Evolutionary conservation across 1,140 invertebrate species (phyloP).

Genomic region (Drosophila micromelanica): DNA sequence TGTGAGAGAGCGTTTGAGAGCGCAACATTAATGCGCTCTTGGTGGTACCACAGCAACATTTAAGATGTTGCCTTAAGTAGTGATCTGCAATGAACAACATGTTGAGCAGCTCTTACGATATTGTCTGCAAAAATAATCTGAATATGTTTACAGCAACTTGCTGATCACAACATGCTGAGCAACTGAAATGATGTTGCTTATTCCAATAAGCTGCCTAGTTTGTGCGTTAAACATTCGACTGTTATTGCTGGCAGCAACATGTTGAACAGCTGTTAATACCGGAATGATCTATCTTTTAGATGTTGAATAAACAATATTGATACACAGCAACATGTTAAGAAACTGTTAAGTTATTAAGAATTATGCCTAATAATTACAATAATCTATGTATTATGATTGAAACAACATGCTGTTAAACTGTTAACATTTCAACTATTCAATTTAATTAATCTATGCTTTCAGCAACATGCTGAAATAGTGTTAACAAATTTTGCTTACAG

Average conservation of each 20-base stretch:
- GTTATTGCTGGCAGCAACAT: not conserved
- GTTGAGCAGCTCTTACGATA: not conserved
- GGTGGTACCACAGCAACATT: not conserved
- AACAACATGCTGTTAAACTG: too few species aligned
- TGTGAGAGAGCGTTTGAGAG: not conserved
- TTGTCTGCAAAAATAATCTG: not conserved
- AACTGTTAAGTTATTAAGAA: too few species aligned
- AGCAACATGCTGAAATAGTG: not conserved
- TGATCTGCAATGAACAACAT: not conserved
- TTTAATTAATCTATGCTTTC: not conserved
- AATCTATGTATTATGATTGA: too few species aligned
- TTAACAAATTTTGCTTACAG: too few species aligned
- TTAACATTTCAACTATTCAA: too few species aligned
- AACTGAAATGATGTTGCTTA: not conserved
- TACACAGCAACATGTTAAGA: too few species aligned
- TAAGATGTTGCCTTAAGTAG: not conserved
- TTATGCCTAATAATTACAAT: too few species aligned
- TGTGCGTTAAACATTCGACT: too few species aligned
- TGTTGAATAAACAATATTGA: too few species aligned
- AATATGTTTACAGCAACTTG: not conserved
- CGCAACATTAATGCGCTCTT: not conserved
- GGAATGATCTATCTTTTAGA: too few species aligned
- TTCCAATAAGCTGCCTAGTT: not conserved
- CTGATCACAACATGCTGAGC: not conserved
- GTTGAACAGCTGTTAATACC: too few species aligned